Base-by-base conservation (phyloP, 2,888 invertebrate genomes). In the Pyrochroa serraticornis region DNA sequence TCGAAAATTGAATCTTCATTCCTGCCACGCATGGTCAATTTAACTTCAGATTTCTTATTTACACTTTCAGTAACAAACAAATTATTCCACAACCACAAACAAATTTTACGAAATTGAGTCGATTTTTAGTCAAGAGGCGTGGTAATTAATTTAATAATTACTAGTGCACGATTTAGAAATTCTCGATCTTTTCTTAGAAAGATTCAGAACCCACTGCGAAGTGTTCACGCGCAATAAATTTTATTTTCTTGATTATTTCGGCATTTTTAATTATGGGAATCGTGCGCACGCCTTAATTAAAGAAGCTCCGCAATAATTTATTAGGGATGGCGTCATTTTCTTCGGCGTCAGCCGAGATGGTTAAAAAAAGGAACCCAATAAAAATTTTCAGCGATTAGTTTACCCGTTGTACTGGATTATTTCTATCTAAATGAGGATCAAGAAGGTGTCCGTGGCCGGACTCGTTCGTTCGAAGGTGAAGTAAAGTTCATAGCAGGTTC, bases 381-480 rank as follows among this genome's bases (percentile, higher is more conserved):
- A 60, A 64, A 62, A 58, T 59, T 59, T 62, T 60, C 60, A 50
- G 51, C 56, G 57, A 62, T 60, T 64, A 62, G 53, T 63, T 64
- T 63, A 63, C 60, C 64, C 60, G 60, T 58, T 37, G 57, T 63
- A 58, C 55, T 45, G 63, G 54, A 58, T 36, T 60, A 61, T 49
- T 59, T 63, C 55, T 64, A 65, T 65, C 65, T 65, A 64, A 65
- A 65, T 64, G 60, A 65, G 65, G 52, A 65, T 65, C 65, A 62
- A 58, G 50, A 22, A 22, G 55, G 46, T 45, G 32, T 34, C 36
- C 34, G 45, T 43, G 45, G 14, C 31, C 46, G 37, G 47, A 42
- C 50, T 56, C 45, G 50, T 44, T 47, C 36, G 54, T 55, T 39
- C 13, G 9, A n/a, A 10, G 39, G 12, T 12, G 10, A n/a, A 39